These are phyloP conservation scores for Stigmatopora nigra DNA, from an alignment of 2,113 vertebrate genomes.

Conservation along the genomic window DNA sequence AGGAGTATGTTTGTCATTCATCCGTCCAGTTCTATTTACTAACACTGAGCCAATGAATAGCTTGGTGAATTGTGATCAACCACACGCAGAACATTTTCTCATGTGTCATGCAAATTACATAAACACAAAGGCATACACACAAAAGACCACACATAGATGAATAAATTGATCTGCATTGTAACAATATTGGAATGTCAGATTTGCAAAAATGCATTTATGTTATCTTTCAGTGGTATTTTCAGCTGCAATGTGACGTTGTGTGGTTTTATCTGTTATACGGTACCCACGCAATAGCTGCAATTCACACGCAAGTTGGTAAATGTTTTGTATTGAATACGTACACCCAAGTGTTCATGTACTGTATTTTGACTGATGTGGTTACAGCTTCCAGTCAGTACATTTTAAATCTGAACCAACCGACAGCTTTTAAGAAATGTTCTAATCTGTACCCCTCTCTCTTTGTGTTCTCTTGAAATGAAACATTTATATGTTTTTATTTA, in stretches of 20 bases:
- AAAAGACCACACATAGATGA: neutral
- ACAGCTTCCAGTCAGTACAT: slow-evolving; percentile 49
- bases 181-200: slow-evolving; percentile 1
- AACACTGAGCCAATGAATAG: neutral
- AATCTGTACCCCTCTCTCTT: slow-evolving; percentile 19
- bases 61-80: slow-evolving; percentile 4
- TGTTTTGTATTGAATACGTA: slow-evolving; percentile 1
- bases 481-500: slow-evolving; percentile 15
- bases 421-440: neutral
- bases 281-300: slow-evolving; percentile 18
- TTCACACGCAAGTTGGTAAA: slow-evolving; percentile 2
- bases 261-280: slow-evolving; percentile 25
- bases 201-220: neutral
- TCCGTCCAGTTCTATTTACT: slow-evolving; percentile 20
- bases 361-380: slow-evolving; percentile 32
- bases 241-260: slow-evolving; percentile 21
- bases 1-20: slow-evolving; percentile 36
- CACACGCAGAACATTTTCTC: slow-evolving; percentile 1
- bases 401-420: slow-evolving; percentile 20
- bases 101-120: neutral
- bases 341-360: slow-evolving; percentile 7
- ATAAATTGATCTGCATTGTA: neutral
- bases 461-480: slow-evolving; percentile 7
- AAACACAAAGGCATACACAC: slow-evolving; percentile 14
- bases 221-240: slow-evolving; percentile 10